Conservation (phyloP, 2,888 invertebrate genomes). For the Arge pagana region DNA sequence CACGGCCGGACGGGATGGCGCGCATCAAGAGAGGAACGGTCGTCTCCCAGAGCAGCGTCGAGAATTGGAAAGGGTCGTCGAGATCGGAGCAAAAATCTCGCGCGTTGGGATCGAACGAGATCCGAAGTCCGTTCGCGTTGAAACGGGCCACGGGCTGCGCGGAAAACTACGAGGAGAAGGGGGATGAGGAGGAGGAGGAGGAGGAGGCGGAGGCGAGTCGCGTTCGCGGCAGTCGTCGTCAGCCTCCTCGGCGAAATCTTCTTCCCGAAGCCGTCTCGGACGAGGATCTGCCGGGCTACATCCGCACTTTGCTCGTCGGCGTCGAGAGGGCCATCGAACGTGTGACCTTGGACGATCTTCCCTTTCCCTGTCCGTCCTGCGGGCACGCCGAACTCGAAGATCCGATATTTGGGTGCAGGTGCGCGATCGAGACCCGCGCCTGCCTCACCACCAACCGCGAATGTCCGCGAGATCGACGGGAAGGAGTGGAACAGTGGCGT, state of each 20-base stretch:
- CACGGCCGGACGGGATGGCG: slow-evolving; percentile 28
- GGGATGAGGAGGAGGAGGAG: slow-evolving; percentile 20
- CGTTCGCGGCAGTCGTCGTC: neutral
- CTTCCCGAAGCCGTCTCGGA: slow-evolving; percentile 47
- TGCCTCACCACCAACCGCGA: slow-evolving; percentile 42
- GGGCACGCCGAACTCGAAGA: slow-evolving; percentile 55
- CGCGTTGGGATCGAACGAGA: slow-evolving; percentile 43
- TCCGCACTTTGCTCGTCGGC: slow-evolving; percentile 69
- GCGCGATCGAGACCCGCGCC: slow-evolving; percentile 48
- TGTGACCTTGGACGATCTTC: slow-evolving; percentile 68
- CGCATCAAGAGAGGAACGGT: slow-evolving; percentile 41
- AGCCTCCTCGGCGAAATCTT: neutral
- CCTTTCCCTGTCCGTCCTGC: slow-evolving; percentile 64
- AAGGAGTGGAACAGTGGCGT: slow-evolving; percentile 57
- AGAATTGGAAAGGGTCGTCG: slow-evolving; percentile 48
- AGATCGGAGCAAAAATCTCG: slow-evolving; percentile 39
- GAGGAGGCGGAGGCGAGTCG: slow-evolving; percentile 29
- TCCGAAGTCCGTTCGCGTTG: slow-evolving; percentile 48
- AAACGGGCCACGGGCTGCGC: slow-evolving; percentile 37
- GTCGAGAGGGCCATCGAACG: slow-evolving; percentile 73
- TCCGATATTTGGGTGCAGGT: slow-evolving; percentile 53
- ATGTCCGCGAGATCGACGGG: slow-evolving; percentile 39
- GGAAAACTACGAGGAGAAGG: slow-evolving; percentile 24
- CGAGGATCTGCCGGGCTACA: slow-evolving; percentile 66
- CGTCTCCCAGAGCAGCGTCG: slow-evolving; percentile 44